These are phyloP conservation scores for Meriones unguiculatus DNA, from an alignment of 2,113 vertebrate species.

Conservation along the genomic window DNA sequence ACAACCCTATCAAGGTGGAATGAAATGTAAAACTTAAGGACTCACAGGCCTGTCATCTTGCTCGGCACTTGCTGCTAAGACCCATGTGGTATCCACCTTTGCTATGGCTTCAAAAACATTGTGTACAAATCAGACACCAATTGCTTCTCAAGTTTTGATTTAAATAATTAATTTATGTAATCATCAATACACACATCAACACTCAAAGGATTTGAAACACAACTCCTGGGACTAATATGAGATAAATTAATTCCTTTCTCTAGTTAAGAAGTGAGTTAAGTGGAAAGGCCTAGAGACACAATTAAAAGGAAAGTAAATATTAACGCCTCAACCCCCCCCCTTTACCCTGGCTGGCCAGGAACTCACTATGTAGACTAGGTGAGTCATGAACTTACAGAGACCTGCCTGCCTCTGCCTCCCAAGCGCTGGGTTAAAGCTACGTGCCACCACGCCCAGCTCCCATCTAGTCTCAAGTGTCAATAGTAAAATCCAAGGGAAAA, in stretches of 20 bases:
- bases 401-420: not conserved
- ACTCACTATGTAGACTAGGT: not conserved
- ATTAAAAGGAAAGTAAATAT: conserved; percentile 26
- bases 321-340: not conserved
- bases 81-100: not conserved
- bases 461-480: conserved; percentile 39
- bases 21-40: not conserved
- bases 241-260: conserved; percentile 11
- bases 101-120: conserved; percentile 13
- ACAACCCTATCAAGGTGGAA: not conserved
- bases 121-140: not conserved
- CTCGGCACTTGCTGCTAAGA: not conserved
- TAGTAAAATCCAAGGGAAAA: not conserved
- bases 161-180: not conserved
- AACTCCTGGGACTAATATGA: not conserved
- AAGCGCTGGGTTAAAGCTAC: not conserved
- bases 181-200: not conserved
- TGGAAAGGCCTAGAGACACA: not conserved
- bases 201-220: conserved; percentile 52
- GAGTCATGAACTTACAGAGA: not conserved
- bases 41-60: not conserved
- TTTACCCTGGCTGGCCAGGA: not conserved
- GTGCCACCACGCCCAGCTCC: not conserved
- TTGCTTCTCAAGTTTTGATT: not conserved
- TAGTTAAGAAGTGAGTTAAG: conserved; percentile 15